Evolutionary conservation across 2,113 vertebrate species (phyloP).

Genomic region (Rostratula benghalensis): DNA sequence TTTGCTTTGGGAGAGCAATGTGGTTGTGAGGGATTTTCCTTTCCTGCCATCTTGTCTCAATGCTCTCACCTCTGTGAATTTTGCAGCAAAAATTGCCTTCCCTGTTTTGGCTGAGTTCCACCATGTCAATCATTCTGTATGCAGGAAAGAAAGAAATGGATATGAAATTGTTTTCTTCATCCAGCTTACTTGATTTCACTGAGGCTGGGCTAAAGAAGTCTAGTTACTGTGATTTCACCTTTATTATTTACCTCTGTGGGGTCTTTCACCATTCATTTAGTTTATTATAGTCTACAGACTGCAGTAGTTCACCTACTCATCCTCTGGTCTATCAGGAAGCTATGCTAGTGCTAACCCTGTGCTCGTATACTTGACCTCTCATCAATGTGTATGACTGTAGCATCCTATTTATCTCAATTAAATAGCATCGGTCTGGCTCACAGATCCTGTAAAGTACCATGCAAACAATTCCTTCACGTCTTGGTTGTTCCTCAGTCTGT

Average conservation of each 20-base stretch:
- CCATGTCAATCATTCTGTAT: fast-evolving
- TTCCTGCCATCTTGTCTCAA: neutral
- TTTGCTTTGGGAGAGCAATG: neutral
- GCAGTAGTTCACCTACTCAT: neutral
- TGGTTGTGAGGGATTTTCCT: neutral
- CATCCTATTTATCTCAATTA: neutral
- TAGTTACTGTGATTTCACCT: neutral
- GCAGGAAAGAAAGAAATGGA: neutral
- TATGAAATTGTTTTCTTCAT: neutral
- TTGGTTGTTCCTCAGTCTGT: neutral
- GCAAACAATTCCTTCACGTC: neutral
- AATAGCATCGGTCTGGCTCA: neutral
- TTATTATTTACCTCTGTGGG: neutral
- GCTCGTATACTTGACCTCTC: neutral
- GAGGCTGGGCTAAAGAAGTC: neutral
- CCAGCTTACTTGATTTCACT: neutral
- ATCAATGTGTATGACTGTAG: neutral
- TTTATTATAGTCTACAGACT: neutral
- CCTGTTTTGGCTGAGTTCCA: neutral
- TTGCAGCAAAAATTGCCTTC: neutral
- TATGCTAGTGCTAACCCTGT: neutral
- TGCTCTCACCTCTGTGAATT: neutral
- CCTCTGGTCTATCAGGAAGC: neutral
- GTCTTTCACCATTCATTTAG: neutral
- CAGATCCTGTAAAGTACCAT: neutral